These are phyloP conservation scores for Eupithecia pulchellata DNA, from an alignment of 2,888 invertebrate genomes.

Conservation along the genomic window DNA sequence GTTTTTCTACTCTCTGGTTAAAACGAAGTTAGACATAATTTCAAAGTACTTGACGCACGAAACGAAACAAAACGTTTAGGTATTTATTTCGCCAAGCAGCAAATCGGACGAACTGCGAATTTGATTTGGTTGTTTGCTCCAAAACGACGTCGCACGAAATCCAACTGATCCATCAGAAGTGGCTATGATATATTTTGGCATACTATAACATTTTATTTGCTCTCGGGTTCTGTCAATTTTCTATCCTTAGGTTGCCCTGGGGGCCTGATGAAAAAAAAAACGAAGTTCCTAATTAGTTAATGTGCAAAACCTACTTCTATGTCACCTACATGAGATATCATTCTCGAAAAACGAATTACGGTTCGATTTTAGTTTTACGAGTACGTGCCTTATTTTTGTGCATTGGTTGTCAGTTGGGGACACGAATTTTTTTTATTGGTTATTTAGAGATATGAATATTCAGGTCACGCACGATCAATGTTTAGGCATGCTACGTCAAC, in stretches of 20 bases:
- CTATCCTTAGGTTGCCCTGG: neutral
- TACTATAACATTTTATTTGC: neutral
- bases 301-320: neutral
- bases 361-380: neutral
- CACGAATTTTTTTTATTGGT: neutral
- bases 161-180: too few relatives aligned
- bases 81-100: too few relatives aligned
- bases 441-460: conserved; percentile 30
- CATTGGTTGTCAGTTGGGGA: neutral
- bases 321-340: neutral
- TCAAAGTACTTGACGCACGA: too few relatives aligned
- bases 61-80: too few relatives aligned
- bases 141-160: too few relatives aligned
- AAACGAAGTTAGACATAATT: too few relatives aligned
- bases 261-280: neutral
- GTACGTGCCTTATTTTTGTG: neutral
- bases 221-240: neutral
- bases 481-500: conserved; percentile 34
- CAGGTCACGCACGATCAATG: conserved; percentile 32
- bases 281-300: too few relatives aligned
- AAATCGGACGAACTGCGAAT: too few relatives aligned
- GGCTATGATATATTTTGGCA: too few relatives aligned
- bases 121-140: too few relatives aligned
- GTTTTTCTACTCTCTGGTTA: too few relatives aligned
- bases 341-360: neutral